These are phyloP conservation scores for Sandelia bainsii DNA, from an alignment of 2,797 vertebrate species.

Conservation along the genomic window DNA sequence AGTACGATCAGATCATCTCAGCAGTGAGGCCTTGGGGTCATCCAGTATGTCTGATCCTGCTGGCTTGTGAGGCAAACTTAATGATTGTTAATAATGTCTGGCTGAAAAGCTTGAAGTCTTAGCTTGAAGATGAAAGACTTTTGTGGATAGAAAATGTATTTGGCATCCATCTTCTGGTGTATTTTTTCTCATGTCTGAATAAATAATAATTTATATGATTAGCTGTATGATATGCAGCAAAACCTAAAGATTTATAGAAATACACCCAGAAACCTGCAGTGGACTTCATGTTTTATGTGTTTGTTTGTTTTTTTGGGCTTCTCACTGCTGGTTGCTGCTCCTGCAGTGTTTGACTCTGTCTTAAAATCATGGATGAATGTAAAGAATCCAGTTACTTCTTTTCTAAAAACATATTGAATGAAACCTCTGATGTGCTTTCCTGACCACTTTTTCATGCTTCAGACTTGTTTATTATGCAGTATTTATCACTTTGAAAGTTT, in stretches of 20 bases:
- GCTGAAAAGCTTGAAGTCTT: constrained; percentile 7
- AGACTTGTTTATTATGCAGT: background rate
- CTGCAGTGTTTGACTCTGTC: background rate
- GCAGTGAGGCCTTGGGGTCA: background rate
- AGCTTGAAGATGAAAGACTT: constrained; percentile 18
- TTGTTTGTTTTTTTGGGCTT: no score
- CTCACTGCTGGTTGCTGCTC: background rate
- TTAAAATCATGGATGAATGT: background rate
- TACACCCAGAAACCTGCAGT: background rate
- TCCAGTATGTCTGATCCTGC: background rate
- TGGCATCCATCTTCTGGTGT: constrained; percentile 1
- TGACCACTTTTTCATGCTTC: background rate
- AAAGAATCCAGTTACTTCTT: background rate
- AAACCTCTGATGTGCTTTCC: background rate
- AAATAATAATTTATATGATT: background rate
- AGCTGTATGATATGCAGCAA: background rate
- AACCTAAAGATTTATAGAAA: background rate
- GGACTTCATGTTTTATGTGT: no score
- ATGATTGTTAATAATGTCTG: constrained; percentile 18
- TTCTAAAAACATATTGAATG: background rate
- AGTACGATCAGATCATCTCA: background rate
- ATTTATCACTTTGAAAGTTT: no score
- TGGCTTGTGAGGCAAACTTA: background rate
- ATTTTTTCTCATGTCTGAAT: background rate
- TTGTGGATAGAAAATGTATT: background rate